These are phyloP conservation scores for Antheraea mylitta DNA, from an alignment of 1,140 invertebrate species.

Conservation along the genomic window DNA sequence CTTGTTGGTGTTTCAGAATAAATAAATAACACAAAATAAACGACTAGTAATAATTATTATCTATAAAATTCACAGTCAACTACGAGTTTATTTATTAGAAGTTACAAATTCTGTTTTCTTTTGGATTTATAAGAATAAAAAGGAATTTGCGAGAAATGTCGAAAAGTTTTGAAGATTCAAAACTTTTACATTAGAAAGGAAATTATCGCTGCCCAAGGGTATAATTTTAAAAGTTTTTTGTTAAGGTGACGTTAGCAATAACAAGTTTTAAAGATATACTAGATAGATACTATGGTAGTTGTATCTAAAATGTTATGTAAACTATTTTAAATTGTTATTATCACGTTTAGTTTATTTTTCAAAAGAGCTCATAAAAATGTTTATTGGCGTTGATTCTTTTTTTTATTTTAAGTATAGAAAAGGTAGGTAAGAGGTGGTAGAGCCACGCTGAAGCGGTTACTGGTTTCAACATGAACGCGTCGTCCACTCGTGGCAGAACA, in stretches of 20 bases:
- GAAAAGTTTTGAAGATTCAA: constrained; percentile 48
- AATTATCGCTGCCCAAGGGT: constrained; percentile 52
- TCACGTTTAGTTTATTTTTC: too few relatives aligned
- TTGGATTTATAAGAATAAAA: constrained; percentile 43
- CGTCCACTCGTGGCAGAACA: too few relatives aligned
- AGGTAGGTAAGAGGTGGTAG: too few relatives aligned
- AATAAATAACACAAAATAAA: too few relatives aligned
- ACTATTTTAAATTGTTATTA: too few relatives aligned
- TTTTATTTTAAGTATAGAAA: too few relatives aligned
- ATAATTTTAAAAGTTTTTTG: constrained; percentile 53
- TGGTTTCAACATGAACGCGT: too few relatives aligned
- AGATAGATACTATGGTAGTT: not conserved
- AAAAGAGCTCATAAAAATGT: too few relatives aligned
- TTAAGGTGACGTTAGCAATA: constrained; percentile 25
- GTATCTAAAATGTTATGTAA: too few relatives aligned
- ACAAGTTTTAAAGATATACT: constrained; percentile 50
- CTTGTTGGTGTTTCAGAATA: too few relatives aligned
- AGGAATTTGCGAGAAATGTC: constrained; percentile 30
- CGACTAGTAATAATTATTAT: not conserved
- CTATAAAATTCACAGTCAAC: not conserved
- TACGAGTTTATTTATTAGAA: constrained; percentile 22
- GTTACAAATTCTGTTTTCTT: constrained; percentile 46
- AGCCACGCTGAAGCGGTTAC: too few relatives aligned
- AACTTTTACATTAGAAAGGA: constrained; percentile 46
- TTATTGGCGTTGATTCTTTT: too few relatives aligned